Evolutionary conservation across 1,140 invertebrate genomes (phyloP).

Genomic region (Drosophila prosaltans): DNA sequence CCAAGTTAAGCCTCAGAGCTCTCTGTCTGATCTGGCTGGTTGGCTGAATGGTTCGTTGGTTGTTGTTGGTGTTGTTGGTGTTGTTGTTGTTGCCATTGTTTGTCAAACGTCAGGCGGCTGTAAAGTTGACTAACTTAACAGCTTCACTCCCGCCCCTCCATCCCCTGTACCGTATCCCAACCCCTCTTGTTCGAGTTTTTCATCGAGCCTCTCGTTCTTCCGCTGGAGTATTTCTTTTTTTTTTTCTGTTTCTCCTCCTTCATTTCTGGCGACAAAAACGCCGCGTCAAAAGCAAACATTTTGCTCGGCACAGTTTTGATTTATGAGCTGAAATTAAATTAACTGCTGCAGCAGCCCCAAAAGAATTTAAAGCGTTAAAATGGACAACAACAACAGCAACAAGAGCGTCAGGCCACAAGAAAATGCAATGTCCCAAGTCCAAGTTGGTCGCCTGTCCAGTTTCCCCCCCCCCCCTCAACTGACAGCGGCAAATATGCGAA

Average conservation of each 20-base stretch:
- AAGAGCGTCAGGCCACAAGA: slow-evolving; percentile 13
- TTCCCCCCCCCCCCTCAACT: slow-evolving; percentile 46
- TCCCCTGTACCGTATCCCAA: slow-evolving; percentile 11
- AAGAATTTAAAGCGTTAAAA: slow-evolving; percentile 77
- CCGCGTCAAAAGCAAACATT: slow-evolving; percentile 81
- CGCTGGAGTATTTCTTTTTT: slow-evolving; percentile 1
- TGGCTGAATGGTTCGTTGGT: not conserved
- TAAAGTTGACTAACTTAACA: slow-evolving; percentile 59
- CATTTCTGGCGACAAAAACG: slow-evolving; percentile 70
- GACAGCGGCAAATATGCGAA: slow-evolving; percentile 42
- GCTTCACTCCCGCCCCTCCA: slow-evolving; percentile 35
- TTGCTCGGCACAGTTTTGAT: slow-evolving; percentile 81
- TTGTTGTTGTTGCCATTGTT: slow-evolving; percentile 47
- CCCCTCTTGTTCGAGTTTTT: slow-evolving; percentile 47
- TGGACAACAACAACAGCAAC: slow-evolving; percentile 35
- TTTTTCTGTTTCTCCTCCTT: not conserved
- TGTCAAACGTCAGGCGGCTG: slow-evolving; percentile 69
- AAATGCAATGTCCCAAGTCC: slow-evolving; percentile 48
- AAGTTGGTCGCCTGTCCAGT: slow-evolving; percentile 43
- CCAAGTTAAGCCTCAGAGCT: slow-evolving; percentile 40
- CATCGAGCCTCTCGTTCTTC: slow-evolving; percentile 20
- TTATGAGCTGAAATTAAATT: slow-evolving; percentile 82
- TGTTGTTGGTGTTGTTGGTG: slow-evolving; percentile 8
- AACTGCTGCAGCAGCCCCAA: slow-evolving; percentile 61
- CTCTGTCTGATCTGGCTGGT: slow-evolving; percentile 8